phyloP scores from a whole-genome alignment of 35 echinoderm and acorn worm genomes.

The Lytechinus pictus region DNA sequence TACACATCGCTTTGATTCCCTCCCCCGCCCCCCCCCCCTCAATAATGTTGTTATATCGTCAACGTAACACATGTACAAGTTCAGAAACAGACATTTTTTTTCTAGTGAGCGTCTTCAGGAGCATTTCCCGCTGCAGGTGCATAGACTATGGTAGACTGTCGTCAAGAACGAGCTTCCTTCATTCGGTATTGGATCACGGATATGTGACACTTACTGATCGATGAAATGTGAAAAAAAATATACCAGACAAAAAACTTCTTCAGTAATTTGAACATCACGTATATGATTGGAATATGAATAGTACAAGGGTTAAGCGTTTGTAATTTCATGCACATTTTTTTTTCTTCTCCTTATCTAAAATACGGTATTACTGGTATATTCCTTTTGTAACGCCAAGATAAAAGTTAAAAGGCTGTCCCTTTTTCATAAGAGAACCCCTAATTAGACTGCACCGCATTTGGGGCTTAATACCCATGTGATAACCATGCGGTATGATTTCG shows the following conservation, averaged over 20 bases:
- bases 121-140: neutral
- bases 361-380: no score
- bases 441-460: neutral
- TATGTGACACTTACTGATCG: neutral
- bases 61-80: neutral
- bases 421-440: no score
- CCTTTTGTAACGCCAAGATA: no score
- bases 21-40: neutral
- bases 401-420: no score
- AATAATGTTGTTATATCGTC: neutral
- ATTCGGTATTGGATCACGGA: neutral
- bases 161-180: neutral
- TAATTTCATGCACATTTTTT: no score
- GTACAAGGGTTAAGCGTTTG: no score
- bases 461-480: neutral
- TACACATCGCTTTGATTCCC: neutral
- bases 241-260: no score
- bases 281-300: no score
- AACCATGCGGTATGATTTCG: neutral
- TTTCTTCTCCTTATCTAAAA: no score
- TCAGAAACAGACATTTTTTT: neutral
- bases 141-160: neutral
- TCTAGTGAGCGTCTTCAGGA: neutral
- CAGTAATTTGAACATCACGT: no score
- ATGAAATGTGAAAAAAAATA: neutral